Evolutionary conservation across 2,113 vertebrate genomes (phyloP).

Genomic region (Copsychus sechellarum): DNA sequence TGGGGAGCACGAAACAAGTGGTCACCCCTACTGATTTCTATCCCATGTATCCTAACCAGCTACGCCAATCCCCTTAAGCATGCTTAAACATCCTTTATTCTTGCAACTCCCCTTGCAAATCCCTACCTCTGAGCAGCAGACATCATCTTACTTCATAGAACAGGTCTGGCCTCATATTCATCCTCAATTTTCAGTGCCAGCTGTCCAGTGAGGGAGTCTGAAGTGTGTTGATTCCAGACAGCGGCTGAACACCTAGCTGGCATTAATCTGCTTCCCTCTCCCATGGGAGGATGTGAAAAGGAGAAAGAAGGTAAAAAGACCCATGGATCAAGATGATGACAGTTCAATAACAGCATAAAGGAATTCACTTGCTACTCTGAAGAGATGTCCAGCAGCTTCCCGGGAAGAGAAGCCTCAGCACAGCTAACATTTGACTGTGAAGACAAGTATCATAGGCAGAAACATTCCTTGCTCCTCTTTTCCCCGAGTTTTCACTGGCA

Average conservation of each 20-base stretch:
- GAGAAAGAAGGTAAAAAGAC: background rate
- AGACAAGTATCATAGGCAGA: background rate
- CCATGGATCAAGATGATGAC: background rate
- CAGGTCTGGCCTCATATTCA: background rate
- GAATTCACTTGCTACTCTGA: background rate
- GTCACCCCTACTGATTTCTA: background rate
- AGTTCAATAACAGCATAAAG: background rate
- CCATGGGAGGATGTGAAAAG: background rate
- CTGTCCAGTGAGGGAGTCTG: background rate
- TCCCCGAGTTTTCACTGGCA: background rate
- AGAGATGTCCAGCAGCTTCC: background rate
- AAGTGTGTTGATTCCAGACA: background rate
- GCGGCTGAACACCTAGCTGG: background rate
- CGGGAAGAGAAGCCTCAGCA: background rate
- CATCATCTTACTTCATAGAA: background rate
- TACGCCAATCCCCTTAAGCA: background rate
- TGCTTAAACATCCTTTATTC: background rate
- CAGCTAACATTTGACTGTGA: background rate
- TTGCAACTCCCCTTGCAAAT: background rate
- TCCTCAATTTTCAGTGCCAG: background rate
- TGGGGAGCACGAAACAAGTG: background rate
- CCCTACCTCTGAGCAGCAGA: background rate
- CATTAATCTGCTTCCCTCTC: background rate
- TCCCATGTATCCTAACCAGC: background rate
- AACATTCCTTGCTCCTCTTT: background rate